Evolutionary conservation across 2,797 vertebrate genomes (phyloP).

Genomic region (Pantherophis alleghaniensis): DNA sequence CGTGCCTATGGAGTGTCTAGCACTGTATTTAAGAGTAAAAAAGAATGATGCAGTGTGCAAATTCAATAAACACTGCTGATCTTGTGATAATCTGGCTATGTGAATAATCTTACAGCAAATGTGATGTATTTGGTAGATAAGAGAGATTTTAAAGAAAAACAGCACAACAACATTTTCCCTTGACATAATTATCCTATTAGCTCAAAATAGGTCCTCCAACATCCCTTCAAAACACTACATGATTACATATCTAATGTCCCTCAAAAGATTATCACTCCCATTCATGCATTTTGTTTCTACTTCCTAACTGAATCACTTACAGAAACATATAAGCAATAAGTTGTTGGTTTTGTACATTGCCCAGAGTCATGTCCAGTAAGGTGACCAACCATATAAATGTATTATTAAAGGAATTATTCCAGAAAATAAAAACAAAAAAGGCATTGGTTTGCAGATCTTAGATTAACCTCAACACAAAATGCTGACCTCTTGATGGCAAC

Average conservation of each 20-base stretch:
- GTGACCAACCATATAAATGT: background rate
- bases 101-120: background rate
- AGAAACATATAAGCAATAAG: background rate
- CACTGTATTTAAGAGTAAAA: background rate
- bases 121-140: background rate
- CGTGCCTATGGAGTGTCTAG: constrained; percentile 53
- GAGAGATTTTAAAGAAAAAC: background rate
- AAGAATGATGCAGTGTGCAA: too few relatives aligned
- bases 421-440: background rate
- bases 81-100: background rate
- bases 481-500: background rate
- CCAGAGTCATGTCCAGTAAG: background rate
- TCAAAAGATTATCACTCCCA: background rate
- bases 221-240: background rate
- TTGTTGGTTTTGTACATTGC: background rate
- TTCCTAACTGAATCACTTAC: background rate
- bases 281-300: background rate
- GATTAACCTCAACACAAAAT: background rate
- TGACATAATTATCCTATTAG: background rate
- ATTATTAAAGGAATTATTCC: background rate
- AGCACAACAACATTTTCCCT: background rate
- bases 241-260: background rate
- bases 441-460: background rate
- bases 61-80: background rate
- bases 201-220: background rate